Evolutionary conservation across 2,797 vertebrate genomes (phyloP), one percentile per base, ranked within the genome.

Genomic region (Craterocephalus amniculus): DNA sequence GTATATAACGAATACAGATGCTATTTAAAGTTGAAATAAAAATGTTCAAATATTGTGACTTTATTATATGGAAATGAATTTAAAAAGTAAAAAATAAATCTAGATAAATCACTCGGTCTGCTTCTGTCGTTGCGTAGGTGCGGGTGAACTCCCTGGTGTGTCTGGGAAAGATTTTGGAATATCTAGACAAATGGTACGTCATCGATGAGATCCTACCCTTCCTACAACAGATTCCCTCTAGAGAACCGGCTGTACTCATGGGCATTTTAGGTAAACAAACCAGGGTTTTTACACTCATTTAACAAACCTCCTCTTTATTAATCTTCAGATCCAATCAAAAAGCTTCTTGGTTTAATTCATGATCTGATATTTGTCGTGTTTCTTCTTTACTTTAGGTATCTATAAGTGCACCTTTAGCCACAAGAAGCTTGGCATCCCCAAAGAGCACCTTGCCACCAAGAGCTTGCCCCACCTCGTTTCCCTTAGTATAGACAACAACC

Each of bases 331-430:
- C 1, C 6, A 49, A 8, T 24, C 10, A 48, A 4, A 56, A 43
- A 43, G 35, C 24, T 34, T 67, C 6, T 72, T 4, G 0, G 6
- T 18, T 65, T 26, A 11, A 5, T 58, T 18, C 5, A 32, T 26
- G 36, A 48, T 20, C 45, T 14, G 1, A 77, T 14, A 11, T 52
- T 55, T 60, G 12, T 59, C 27, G 34, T 61, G 8, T 7, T 12
- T 5, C 16, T 13, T 67, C 0, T 75, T 78, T 70, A 0, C 58
- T 85, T 24, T 31, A 99, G 98, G 98, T 74, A 99, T 99, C 91
- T 99, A 99, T 85, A 99, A 99, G 87, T 99, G 98, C 87, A 99
- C 97, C 35, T 99, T 99, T 90, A 96, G 93, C 80, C 98, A 99
- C 88, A 99, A 99, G 89, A 99, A 99, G 88, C 77, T 99, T 83